A percentile compares a stretch with the other conserved stretches of the same genome.
Conservation (phyloP, 2,888 invertebrate species). For the Aporophyla lueneburgensis region DNA sequence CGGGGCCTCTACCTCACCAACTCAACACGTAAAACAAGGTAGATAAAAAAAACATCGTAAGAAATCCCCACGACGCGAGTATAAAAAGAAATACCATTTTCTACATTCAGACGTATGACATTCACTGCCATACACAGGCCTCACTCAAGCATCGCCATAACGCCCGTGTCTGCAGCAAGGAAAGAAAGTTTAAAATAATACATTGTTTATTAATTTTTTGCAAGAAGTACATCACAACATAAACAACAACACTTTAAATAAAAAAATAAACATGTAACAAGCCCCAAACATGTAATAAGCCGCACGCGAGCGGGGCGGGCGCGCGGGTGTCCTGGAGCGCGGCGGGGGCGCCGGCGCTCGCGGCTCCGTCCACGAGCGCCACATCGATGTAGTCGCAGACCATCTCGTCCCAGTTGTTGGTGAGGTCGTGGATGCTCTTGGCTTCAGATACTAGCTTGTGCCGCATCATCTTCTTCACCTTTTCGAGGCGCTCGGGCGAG, state of each 20-base stretch:
- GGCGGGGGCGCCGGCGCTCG: neutral
- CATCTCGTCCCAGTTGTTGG: slow-evolving; percentile 84
- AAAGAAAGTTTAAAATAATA: neutral
- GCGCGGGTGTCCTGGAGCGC: neutral
- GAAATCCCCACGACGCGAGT: no score
- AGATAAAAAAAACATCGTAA: no score
- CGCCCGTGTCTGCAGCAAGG: neutral
- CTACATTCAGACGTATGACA: no score
- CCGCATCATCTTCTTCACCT: slow-evolving; percentile 83
- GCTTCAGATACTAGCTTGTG: slow-evolving; percentile 80
- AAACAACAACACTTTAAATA: slow-evolving; percentile 12
- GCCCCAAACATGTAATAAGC: neutral
- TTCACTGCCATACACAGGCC: neutral
- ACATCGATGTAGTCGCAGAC: slow-evolving; percentile 86
- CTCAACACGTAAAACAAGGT: no score
- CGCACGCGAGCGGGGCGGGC: neutral
- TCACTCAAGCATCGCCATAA: neutral
- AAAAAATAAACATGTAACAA: slow-evolving; percentile 25
- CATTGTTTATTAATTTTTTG: neutral
- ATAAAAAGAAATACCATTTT: neutral
- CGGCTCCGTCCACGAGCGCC: slow-evolving; percentile 64
- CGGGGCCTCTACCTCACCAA: no score
- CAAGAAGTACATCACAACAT: slow-evolving; percentile 22
- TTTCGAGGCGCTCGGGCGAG: slow-evolving; percentile 73
- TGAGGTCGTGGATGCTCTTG: slow-evolving; percentile 80